phyloP scores from a whole-genome alignment of 2,113 vertebrate genomes.

The Gnathochromis pfefferi region DNA sequence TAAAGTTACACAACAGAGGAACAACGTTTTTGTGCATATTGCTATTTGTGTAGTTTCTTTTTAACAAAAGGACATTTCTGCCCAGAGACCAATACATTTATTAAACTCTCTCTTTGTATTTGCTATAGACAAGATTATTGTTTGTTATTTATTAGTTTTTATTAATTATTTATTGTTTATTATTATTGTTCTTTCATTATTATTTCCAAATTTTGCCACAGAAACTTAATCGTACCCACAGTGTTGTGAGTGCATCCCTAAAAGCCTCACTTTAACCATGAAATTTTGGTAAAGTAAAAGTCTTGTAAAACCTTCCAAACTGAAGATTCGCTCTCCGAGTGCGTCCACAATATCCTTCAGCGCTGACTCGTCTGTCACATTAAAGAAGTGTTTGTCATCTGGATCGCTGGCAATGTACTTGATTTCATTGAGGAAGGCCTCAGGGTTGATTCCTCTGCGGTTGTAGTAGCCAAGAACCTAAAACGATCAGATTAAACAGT shows the following conservation, averaged over 20 bases:
- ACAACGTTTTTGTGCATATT: not conserved
- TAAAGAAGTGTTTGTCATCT: constrained; percentile 95
- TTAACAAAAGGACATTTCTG: not conserved
- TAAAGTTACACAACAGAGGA: not conserved
- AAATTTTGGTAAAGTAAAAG: not conserved
- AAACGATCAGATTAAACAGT: not conserved
- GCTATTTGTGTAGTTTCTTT: not conserved
- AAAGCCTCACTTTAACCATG: not conserved
- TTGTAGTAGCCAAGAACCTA: constrained; percentile 98
- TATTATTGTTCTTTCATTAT: not conserved
- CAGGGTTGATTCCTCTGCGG: constrained; percentile 91
- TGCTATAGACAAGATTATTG: not conserved
- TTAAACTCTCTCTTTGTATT: not conserved
- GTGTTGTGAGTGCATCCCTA: not conserved
- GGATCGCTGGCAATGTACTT: constrained; percentile 96
- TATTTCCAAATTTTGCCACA: not conserved
- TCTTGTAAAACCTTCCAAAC: constrained; percentile 80
- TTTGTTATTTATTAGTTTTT: not conserved
- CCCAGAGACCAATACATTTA: not conserved
- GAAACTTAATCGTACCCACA: not conserved
- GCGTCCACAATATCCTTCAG: constrained; percentile 97
- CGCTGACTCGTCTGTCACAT: constrained; percentile 90
- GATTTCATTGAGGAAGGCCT: constrained; percentile 91
- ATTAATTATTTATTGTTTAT: not conserved
- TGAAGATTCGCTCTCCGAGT: constrained; percentile 92